phyloP scores from a whole-genome alignment of 1,140 invertebrate genomes.

The Listronotus bonariensis region DNA sequence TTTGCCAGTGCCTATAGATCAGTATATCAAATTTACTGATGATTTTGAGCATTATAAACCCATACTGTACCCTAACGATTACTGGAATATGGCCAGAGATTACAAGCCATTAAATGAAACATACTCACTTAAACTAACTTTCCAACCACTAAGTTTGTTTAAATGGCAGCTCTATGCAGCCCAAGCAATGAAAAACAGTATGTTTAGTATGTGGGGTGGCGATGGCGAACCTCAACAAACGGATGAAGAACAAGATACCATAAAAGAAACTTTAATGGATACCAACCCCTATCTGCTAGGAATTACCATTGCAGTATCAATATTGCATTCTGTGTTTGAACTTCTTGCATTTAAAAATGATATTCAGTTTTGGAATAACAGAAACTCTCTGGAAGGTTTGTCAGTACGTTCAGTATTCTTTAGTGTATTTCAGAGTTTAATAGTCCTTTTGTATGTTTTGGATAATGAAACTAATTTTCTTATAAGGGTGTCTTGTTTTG shows the following conservation, averaged over 20 bases:
- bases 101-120: conserved; percentile 94
- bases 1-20: conserved; percentile 89
- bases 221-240: conserved; percentile 69
- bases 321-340: conserved; percentile 97
- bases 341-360: conserved; percentile 99
- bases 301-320: conserved; percentile 89
- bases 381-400: conserved; percentile 95
- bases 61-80: conserved; percentile 95
- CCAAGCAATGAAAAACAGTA: conserved; percentile 83
- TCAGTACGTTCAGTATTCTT: conserved; percentile 99
- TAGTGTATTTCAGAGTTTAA: conserved; percentile 94
- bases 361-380: conserved; percentile 99
- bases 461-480: conserved; percentile 99
- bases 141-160: conserved; percentile 91
- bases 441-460: conserved; percentile 94
- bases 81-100: conserved; percentile 97
- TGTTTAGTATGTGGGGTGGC: conserved; percentile 75
- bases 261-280: conserved; percentile 96
- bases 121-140: conserved; percentile 79
- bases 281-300: conserved; percentile 95
- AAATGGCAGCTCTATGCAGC: conserved; percentile 98
- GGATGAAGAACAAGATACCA: conserved; percentile 93
- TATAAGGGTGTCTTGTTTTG: conserved; percentile 87
- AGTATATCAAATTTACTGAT: conserved; percentile 89
- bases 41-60: conserved; percentile 87